Base-by-base conservation (phyloP, 2,888 invertebrate species). In the Periphyllus acericola region DNA sequence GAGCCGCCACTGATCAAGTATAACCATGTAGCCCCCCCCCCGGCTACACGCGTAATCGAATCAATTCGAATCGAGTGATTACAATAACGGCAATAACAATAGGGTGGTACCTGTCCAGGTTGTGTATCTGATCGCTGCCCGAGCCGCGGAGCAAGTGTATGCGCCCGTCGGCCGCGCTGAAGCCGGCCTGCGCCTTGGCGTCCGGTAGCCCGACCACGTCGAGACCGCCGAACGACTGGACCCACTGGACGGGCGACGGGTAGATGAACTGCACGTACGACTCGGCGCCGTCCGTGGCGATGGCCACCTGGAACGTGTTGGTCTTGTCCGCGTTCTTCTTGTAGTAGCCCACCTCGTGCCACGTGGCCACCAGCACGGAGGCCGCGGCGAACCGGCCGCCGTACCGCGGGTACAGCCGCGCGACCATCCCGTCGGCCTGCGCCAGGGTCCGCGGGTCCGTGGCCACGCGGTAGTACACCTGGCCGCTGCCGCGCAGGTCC, bases 141-240 rank as follows among this genome's bases (percentile, higher is more conserved):
- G 98, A 98, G 86, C 97, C 97, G 89, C 95, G 95, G 34, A 99
- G 93, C 4, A 94, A 94, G 90, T 94, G 95, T 87, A 94, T 92
- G 89, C 95, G 93, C 72, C 96, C 96, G 91, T 97, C 96, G 89
- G 96, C 96, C 1, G 96, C 94, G 89, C 97, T 94, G 90, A 99
- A 96, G 4, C 98, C 99, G 83, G 96, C 97, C 92, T 99, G 99
- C 1, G 97, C 98, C 90, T 96, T 95, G 0, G 97, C 96, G 91
- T 98, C 98, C 0, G 96, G 96, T 79, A 96, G 91, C 46, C 94
- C 95, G n/a, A 94, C 93, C n/a, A 94, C 94, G 90, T 95, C 95
- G 4, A 93, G 92, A 17, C 90, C 90, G 46, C 89, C 71, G 0
- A 94, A 93, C 81, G 95, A 96, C 91, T 96, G 96, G 84, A 97